Conservation (phyloP, 1,140 invertebrate genomes). For the Phocides pigmalion region DNA sequence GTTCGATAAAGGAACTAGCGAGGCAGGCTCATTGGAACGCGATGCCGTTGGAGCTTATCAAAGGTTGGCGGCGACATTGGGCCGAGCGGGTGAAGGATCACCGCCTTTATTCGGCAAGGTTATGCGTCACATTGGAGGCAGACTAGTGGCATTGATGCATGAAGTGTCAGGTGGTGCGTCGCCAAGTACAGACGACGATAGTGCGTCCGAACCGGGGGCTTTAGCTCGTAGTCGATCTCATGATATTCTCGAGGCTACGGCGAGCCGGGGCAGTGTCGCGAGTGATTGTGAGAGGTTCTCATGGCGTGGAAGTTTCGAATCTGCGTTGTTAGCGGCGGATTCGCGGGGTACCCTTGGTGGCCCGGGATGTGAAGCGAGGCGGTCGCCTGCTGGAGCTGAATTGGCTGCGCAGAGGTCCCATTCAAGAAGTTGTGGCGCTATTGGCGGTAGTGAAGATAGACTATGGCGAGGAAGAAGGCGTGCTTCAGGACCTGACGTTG, state of each 20-base stretch:
- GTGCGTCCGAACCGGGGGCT: conserved; percentile 85
- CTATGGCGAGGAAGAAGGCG: conserved; percentile 83
- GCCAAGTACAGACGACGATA: conserved; percentile 91
- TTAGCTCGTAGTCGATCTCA: conserved; percentile 88
- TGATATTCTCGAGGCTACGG: conserved; percentile 87
- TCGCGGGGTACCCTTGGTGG: conserved; percentile 90
- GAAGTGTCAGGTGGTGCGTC: conserved; percentile 93
- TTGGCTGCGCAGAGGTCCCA: conserved; percentile 90
- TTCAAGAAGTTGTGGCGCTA: conserved; percentile 92
- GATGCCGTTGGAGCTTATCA: conserved; percentile 94
- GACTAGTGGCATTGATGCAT: conserved; percentile 96
- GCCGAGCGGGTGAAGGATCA: conserved; percentile 89
- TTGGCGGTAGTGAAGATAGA: conserved; percentile 87
- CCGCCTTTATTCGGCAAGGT: conserved; percentile 95
- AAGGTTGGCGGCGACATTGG: conserved; percentile 91
- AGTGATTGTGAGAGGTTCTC: conserved; percentile 95
- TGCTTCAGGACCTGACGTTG: conserved; percentile 75
- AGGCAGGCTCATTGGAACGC: conserved; percentile 86
- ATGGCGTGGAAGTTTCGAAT: conserved; percentile 95
- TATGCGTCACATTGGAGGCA: conserved; percentile 95
- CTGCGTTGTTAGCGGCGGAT: conserved; percentile 91
- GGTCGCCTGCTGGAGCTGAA: conserved; percentile 91
- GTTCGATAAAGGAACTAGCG: conserved; percentile 87
- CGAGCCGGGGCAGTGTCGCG: conserved; percentile 88
- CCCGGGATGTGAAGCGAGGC: conserved; percentile 89